Percentiles rank a stretch among this genome's conserved stretches.
Evolutionary conservation across 2,888 invertebrate genomes (phyloP).

Genomic region (Synergus umbraculus): DNA sequence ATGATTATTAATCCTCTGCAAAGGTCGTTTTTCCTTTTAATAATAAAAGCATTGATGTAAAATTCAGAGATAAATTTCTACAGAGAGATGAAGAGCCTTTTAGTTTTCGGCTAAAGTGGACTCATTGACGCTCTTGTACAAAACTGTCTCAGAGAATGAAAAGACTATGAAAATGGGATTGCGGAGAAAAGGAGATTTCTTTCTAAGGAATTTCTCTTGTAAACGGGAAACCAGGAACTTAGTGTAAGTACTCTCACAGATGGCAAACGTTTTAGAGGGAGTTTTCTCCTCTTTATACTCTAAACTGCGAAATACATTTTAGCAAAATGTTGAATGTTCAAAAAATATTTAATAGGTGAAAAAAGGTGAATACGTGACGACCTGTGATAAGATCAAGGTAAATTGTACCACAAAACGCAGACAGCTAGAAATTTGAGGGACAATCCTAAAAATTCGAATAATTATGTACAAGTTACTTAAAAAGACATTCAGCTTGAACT

Average conservation of each 20-base stretch:
- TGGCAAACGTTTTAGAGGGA: neutral
- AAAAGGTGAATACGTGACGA: too few relatives aligned
- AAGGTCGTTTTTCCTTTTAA: neutral
- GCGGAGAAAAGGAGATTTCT: slow-evolving; percentile 11
- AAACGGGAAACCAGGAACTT: neutral
- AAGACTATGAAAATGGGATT: slow-evolving; percentile 26
- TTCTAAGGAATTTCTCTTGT: neutral
- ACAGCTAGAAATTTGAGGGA: too few relatives aligned
- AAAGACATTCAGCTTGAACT: neutral
- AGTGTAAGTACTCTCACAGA: slow-evolving; percentile 14
- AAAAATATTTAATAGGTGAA: neutral
- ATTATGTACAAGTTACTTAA: neutral
- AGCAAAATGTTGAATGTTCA: neutral
- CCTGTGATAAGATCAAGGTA: too few relatives aligned
- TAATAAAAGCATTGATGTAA: slow-evolving; percentile 25
- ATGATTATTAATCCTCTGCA: too few relatives aligned
- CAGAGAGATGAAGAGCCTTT: slow-evolving; percentile 17
- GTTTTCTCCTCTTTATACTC: neutral
- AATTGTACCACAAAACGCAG: too few relatives aligned
- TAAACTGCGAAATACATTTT: too few relatives aligned
- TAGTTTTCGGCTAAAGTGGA: slow-evolving; percentile 28
- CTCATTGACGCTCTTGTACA: slow-evolving; percentile 1
- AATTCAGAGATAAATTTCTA: neutral
- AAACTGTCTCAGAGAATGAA: slow-evolving; percentile 33
- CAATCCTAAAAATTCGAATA: neutral